Evolutionary conservation across 35 echinoderm and acorn worm genomes (phyloP).

Genomic region (Amphiura filiformis): DNA sequence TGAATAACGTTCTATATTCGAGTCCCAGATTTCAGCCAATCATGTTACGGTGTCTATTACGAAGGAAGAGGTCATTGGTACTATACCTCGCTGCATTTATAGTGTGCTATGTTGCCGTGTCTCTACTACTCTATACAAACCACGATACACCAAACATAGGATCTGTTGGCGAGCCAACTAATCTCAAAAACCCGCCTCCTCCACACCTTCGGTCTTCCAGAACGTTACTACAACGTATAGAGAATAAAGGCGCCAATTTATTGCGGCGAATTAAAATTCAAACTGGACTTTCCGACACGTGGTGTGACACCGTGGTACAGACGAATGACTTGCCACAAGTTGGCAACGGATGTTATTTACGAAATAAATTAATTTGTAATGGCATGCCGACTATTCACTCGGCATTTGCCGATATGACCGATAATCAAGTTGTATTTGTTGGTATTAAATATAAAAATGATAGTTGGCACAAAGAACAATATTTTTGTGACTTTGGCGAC

Average conservation of each 20-base stretch:
- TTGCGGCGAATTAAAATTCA: neutral
- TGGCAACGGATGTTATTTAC: slow-evolving; percentile 11
- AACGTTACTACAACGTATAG: neutral
- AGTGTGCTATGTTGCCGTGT: neutral
- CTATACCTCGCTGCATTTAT: neutral
- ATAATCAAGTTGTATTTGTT: slow-evolving; percentile 59
- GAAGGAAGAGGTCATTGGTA: neutral
- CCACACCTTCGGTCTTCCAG: neutral
- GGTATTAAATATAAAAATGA: slow-evolving; percentile 53
- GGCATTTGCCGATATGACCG: slow-evolving; percentile 58
- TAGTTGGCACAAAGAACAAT: slow-evolving; percentile 52
- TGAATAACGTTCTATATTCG: too few species aligned
- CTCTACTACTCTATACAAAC: neutral
- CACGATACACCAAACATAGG: neutral
- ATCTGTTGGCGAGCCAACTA: neutral
- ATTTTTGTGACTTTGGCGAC: slow-evolving; percentile 75
- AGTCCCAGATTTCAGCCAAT: neutral
- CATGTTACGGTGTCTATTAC: too few species aligned
- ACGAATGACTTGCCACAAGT: neutral
- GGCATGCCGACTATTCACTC: slow-evolving; percentile 85
- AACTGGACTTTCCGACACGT: neutral
- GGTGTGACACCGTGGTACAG: neutral
- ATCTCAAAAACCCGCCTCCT: neutral
- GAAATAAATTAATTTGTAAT: slow-evolving; percentile 1
- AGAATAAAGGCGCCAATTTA: neutral